Base-by-base conservation (phyloP, 2,888 invertebrate genomes). In the Hypomecis atomaria region DNA sequence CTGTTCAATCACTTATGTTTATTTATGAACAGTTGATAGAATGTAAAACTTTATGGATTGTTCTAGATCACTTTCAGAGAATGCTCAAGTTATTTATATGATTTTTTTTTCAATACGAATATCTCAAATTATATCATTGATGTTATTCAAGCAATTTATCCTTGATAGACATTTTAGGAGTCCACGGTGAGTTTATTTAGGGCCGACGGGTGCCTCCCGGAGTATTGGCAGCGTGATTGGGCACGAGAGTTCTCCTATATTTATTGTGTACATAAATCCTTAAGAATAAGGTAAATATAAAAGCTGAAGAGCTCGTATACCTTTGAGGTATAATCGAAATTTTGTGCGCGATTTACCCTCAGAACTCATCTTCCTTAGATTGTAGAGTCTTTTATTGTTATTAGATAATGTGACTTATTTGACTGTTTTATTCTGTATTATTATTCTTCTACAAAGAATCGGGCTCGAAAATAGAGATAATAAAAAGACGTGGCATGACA, bases 221-320 rank as follows among this genome's bases (percentile, higher is more conserved):
- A 81, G 83, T 83, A 87, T 84, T 79, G 85, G 81, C 72, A 76
- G 73, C 84, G 83, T 87, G 89, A 89, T 89, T 89, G 88, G 86
- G 80, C 83, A 78, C 81, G 75, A 73, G 78, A 82, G 76, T 75
- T 77, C 75, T 60, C 75, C 76, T 77, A 76, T 85, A 83, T 88
- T 87, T 87, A 84, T 87, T 85, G 83, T 84, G 83, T 84, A 86
- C 85, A 88, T 85, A 89, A 87, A 88, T 87, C 84, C 85, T 83
- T 83, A 83, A 83, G 84, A 83, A 84, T 78, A 84, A 82, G 77
- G 82, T 84, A 85, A 83, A 83, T 80, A 83, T 74, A 71, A 71
- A 65, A 65, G 69, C 73, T 76, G 71, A 75, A 73, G 72, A 71
- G 62, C 73, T 71, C 74, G 72, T 76, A 74, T 77, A 80, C 76